Conservation (phyloP, 2,888 invertebrate species). For the Phyto melanocephala region DNA sequence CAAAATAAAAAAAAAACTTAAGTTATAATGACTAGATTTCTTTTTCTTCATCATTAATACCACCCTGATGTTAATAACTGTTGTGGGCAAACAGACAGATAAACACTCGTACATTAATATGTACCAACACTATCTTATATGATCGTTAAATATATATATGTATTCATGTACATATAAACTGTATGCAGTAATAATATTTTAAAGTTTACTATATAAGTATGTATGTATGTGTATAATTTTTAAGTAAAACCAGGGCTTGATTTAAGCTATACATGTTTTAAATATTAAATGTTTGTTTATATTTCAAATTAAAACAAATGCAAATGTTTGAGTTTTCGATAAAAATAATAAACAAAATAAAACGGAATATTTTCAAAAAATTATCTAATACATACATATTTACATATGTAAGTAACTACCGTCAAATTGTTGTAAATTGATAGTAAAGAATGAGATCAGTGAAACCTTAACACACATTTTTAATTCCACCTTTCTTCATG, state of each 20-base stretch:
- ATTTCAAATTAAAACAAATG: not conserved
- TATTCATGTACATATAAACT: no score
- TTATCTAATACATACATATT: not conserved
- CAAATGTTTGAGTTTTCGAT: not conserved
- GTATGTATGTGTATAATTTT: no score
- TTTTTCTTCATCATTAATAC: not conserved
- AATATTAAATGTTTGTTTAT: conserved; percentile 14
- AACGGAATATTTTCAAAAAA: not conserved
- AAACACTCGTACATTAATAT: not conserved
- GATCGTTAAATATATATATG: conserved; percentile 14
- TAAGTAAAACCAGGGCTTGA: not conserved
- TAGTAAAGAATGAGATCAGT: no score
- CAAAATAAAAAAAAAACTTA: no score
- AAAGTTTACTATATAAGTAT: no score
- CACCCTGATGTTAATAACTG: not conserved
- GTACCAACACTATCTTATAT: not conserved
- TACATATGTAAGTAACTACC: no score
- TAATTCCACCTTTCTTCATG: no score
- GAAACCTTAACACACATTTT: no score
- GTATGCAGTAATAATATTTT: no score
- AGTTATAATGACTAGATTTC: no score
- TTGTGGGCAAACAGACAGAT: not conserved
- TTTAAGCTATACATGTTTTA: conserved; percentile 13
- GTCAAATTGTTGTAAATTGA: no score
- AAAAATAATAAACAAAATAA: not conserved